Base-by-base conservation (phyloP, 2,113 vertebrate genomes). In the Callochromis pleurospilus region DNA sequence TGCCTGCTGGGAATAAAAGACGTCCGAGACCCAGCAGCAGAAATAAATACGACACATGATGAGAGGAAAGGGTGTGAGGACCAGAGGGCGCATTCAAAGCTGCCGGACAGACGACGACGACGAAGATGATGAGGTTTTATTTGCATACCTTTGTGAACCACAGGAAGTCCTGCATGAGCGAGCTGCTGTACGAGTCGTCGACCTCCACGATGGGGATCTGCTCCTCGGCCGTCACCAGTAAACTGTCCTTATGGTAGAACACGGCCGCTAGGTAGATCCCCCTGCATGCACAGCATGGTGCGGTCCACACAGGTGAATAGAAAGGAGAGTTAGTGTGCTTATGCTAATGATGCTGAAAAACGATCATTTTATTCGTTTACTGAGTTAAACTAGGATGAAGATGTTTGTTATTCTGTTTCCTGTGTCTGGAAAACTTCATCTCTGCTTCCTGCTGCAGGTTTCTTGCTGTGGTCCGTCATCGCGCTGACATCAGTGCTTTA, bases 171-270 rank as follows among this genome's bases (percentile, higher is more conserved):
- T 99, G 98, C 96, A 95, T 98, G 90, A 99, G 96, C 75, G 97
- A 97, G 94, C 97, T 98, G 95, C 97, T 95, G 91, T 98, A 98
- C 86, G 97, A 98, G 93, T 99, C 98, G 81, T 99, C 99, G 79
- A 99, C 98, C 96, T 99, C 98, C 96, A 99, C 98, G 68, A 99
- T 98, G 70, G 99, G 99, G 90, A 99, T 97, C 94, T 99, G 98
- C 93, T 99, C 99, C 96, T 99, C 99, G 12, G 97, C 97, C 68
- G 98, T 99, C 93, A 99, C 98, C 95, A 99, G 95, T 51, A 99
- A 94, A 93, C 96, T 97, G 96, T 99, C 98, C 93, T 98, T 98
- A 91, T 98, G 97, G 96, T 99, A 98, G 97, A 99, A 98, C 87
- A 99, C 95, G 56, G 98, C 97, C 0, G 97, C 98, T 95, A 99